Percentiles rank a stretch among this genome's conserved stretches.
phyloP scores from a whole-genome alignment of 2,797 vertebrate species.

The Erethizon dorsatum region DNA sequence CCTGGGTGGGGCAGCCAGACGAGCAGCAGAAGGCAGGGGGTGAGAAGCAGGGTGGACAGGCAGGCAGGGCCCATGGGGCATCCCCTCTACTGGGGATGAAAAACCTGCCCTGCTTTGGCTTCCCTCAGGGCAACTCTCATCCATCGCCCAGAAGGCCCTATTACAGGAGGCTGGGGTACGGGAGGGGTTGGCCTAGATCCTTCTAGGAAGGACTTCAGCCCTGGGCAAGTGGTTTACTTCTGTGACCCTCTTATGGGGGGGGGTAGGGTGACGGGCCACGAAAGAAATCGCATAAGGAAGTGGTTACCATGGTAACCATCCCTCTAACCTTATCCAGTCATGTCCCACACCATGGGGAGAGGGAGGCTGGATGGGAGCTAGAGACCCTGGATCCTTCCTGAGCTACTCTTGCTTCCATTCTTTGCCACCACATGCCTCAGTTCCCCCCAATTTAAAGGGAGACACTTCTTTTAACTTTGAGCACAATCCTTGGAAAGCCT shows the following conservation, averaged over 20 bases:
- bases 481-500: neutral
- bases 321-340: neutral
- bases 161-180: neutral
- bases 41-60: neutral
- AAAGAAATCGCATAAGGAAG: neutral
- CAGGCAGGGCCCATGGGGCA: neutral
- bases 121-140: neutral
- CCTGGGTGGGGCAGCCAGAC: neutral
- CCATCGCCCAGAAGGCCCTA: neutral
- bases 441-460: neutral
- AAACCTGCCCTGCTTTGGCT: neutral
- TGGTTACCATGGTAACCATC: conserved; percentile 69
- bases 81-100: neutral
- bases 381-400: neutral
- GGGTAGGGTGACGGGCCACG: neutral
- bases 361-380: neutral
- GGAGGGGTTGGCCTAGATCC: neutral
- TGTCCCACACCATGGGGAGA: neutral
- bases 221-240: neutral
- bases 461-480: neutral
- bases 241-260: neutral
- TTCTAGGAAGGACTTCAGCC: neutral
- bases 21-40: neutral
- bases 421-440: neutral
- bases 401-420: neutral